phyloP scores from a whole-genome alignment of 2,113 vertebrate genomes.

The Mormyrus iriodes region DNA sequence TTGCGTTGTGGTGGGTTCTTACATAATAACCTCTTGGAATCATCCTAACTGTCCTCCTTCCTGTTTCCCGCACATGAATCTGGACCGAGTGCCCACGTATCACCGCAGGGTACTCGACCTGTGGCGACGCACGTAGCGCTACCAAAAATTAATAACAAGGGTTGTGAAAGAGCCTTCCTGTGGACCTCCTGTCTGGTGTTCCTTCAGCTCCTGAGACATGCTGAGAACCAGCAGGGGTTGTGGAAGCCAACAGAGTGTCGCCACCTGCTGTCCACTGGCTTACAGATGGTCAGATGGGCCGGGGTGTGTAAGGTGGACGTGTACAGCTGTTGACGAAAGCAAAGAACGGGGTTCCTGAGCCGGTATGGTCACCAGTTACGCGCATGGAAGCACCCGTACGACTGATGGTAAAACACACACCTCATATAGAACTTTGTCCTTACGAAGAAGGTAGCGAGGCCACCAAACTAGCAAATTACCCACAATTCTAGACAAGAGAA shows the following conservation, averaged over 20 bases:
- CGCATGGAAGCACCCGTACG: background rate
- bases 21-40: background rate
- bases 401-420: background rate
- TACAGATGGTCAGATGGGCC: background rate
- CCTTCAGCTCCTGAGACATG: background rate
- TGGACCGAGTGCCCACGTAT: background rate
- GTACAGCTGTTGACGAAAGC: background rate
- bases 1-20: background rate
- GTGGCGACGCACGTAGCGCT: background rate
- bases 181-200: constrained; percentile 73
- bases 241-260: background rate
- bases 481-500: background rate
- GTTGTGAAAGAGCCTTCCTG: constrained; percentile 74
- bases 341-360: background rate
- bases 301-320: background rate
- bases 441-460: background rate
- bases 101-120: background rate
- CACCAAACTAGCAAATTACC: background rate
- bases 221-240: background rate
- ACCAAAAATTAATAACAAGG: constrained; percentile 77
- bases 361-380: background rate
- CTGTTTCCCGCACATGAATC: background rate
- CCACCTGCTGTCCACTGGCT: background rate
- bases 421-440: background rate
- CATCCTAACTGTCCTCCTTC: background rate